Evolutionary conservation across 1,140 invertebrate species (phyloP).

Genomic region (Zophobas morio): DNA sequence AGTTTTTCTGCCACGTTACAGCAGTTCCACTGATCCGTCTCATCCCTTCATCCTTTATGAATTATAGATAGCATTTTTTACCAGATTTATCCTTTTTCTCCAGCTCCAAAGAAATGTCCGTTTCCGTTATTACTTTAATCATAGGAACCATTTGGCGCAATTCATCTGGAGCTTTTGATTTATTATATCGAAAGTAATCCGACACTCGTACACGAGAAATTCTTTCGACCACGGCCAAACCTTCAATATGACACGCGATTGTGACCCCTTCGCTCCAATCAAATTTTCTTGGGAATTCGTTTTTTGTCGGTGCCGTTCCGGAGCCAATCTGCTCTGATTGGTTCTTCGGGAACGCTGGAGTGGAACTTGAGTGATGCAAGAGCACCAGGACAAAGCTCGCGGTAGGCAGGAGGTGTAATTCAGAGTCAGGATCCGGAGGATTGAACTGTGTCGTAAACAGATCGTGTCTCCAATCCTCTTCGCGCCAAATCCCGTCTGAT

Average conservation of each 20-base stretch:
- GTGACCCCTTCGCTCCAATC: slow-evolving; percentile 6
- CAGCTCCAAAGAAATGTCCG: slow-evolving; percentile 59
- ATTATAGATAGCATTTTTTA: slow-evolving; percentile 65
- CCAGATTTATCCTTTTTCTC: slow-evolving; percentile 59
- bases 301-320: slow-evolving; percentile 14
- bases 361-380: slow-evolving; percentile 34
- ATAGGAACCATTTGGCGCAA: slow-evolving; percentile 65
- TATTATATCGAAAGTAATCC: slow-evolving; percentile 58
- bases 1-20: slow-evolving; percentile 18
- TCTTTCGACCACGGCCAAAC: neutral
- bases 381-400: slow-evolving; percentile 33
- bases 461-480: slow-evolving; percentile 61
- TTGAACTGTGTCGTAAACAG: slow-evolving; percentile 63
- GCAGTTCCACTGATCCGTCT: slow-evolving; percentile 42
- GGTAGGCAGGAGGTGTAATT: slow-evolving; percentile 58
- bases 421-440: slow-evolving; percentile 56
- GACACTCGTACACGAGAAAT: slow-evolving; percentile 18
- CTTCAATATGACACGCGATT: neutral
- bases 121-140: slow-evolving; percentile 67
- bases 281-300: slow-evolving; percentile 13
- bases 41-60: slow-evolving; percentile 61
- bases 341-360: slow-evolving; percentile 34
- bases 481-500: slow-evolving; percentile 50
- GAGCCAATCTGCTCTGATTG: slow-evolving; percentile 29
- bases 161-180: slow-evolving; percentile 63